These are phyloP conservation scores for Excalfactoria chinensis DNA, from an alignment of 2,113 vertebrate genomes.

Conservation along the genomic window DNA sequence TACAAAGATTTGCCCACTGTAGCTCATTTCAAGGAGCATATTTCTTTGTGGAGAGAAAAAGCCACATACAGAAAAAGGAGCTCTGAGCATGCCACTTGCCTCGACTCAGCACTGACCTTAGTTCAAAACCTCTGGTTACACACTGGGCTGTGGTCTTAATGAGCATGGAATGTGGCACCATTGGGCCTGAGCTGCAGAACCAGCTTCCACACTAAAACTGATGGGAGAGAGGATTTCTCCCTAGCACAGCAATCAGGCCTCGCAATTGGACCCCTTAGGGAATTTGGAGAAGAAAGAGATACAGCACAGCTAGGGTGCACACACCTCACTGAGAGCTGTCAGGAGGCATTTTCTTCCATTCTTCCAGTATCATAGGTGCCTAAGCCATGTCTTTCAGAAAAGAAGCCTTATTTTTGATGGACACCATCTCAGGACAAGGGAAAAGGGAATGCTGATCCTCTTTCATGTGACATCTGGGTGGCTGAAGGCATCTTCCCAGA, in stretches of 20 bases:
- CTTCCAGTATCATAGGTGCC: not conserved
- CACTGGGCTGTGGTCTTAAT: conserved; percentile 2
- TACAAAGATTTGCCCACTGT: conserved; percentile 26
- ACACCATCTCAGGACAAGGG: not conserved
- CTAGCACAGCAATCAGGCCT: not conserved
- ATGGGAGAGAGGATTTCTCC: not conserved
- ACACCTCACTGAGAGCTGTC: not conserved
- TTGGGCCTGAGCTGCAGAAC: not conserved
- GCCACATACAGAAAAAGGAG: not conserved
- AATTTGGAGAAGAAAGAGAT: not conserved
- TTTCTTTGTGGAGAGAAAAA: conserved; percentile 15
- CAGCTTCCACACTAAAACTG: not conserved
- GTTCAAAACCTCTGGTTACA: not conserved
- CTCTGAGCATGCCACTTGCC: conserved; percentile 5
- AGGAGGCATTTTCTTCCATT: not conserved
- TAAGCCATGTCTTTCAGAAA: not conserved
- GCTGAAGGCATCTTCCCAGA: not conserved
- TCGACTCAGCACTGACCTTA: not conserved
- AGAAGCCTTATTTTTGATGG: not conserved
- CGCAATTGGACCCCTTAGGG: not conserved
- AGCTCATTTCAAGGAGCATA: not conserved
- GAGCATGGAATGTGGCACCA: not conserved
- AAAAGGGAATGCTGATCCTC: not conserved
- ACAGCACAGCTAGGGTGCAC: not conserved
- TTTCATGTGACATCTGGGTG: not conserved